A percentile compares a stretch with the other conserved stretches of the same genome.
These are phyloP conservation scores for Porites evermanni DNA, from an alignment of 92 coral and sea anemone genomes.

Conservation along the genomic window DNA sequence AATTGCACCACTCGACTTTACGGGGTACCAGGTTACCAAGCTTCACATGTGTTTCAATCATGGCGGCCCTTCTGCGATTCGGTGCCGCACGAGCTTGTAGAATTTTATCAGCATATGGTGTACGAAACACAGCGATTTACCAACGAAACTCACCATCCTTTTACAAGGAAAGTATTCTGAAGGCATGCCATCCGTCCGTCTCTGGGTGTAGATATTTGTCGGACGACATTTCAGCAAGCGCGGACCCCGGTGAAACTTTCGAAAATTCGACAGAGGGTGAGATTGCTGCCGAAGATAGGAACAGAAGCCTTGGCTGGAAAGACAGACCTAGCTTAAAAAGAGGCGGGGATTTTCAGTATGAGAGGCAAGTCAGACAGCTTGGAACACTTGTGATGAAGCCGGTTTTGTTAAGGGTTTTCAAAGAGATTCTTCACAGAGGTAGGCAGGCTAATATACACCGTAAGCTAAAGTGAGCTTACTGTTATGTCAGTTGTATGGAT, in stretches of 20 bases:
- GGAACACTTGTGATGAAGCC: constrained; percentile 69
- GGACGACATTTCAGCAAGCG: constrained; percentile 6
- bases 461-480: neutral
- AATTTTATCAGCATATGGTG: constrained; percentile 45
- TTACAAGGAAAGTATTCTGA: constrained; percentile 10
- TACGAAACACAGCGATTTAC: constrained; percentile 47
- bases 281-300: neutral
- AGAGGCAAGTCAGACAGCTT: constrained; percentile 69
- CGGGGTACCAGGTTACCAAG: constrained; percentile 38
- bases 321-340: neutral
- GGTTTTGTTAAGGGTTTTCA: constrained; percentile 59
- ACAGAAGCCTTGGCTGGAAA: neutral
- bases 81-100: constrained; percentile 63
- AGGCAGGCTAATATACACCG: neutral
- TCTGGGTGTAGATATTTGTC: neutral
- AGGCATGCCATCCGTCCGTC: constrained; percentile 6
- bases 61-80: constrained; percentile 84
- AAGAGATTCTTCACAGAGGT: constrained; percentile 77
- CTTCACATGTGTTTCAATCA: constrained; percentile 58
- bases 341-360: constrained; percentile 32
- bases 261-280: neutral
- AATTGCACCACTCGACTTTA: neutral
- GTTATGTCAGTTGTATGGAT: neutral
- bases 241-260: neutral
- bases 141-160: neutral